Percentiles rank a stretch among this genome's conserved stretches.
Evolutionary conservation across 2,113 vertebrate genomes (phyloP).

Genomic region (Hemiprocne comata): DNA sequence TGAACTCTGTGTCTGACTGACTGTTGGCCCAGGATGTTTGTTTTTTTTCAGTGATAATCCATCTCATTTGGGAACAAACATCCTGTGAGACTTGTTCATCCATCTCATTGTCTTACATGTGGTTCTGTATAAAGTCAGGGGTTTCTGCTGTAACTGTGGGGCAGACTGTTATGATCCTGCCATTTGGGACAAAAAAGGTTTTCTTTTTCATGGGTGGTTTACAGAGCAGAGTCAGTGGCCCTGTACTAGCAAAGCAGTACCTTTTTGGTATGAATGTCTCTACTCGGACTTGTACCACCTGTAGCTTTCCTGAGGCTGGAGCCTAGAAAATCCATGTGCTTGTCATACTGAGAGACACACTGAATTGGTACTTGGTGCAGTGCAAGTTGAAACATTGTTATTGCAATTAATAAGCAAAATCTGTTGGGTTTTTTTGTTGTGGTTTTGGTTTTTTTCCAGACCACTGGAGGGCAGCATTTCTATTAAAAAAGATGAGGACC

Average conservation of each 20-base stretch:
- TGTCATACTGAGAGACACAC: not conserved
- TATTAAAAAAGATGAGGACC: not conserved
- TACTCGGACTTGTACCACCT: not conserved
- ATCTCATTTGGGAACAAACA: not conserved
- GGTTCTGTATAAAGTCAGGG: not conserved
- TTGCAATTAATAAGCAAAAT: not conserved
- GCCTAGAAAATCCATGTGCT: not conserved
- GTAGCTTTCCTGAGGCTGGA: not conserved
- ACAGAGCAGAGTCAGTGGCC: not conserved
- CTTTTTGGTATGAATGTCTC: not conserved
- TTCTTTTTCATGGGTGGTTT: not conserved
- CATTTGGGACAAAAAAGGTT: not conserved
- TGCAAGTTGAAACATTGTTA: not conserved
- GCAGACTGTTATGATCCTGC: not conserved
- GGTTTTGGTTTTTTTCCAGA: not conserved
- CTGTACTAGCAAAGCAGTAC: not conserved
- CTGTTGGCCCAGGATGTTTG: not conserved
- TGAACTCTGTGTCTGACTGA: not conserved
- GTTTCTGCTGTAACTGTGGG: not conserved
- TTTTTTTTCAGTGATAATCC: not conserved
- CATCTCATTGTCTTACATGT: not conserved
- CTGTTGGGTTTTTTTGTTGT: too few relatives aligned
- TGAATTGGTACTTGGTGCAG: not conserved
- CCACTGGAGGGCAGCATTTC: slow-evolving; percentile 61
- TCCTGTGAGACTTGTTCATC: not conserved